Percentiles rank a stretch among this genome's conserved stretches.
These are phyloP conservation scores for Meta bourneti DNA, from an alignment of 2,888 invertebrate species.

Conservation along the genomic window DNA sequence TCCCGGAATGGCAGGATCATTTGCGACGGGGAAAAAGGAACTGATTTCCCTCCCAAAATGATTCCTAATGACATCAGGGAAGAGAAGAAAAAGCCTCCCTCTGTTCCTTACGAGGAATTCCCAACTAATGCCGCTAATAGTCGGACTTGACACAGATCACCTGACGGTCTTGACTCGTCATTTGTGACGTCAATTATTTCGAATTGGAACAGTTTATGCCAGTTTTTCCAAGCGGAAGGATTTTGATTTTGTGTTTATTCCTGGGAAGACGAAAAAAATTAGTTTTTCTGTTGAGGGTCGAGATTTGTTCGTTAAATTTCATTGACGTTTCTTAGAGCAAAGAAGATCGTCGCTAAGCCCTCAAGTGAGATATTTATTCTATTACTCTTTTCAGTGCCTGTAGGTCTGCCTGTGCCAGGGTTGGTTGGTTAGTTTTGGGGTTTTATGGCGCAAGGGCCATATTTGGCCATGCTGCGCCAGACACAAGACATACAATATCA, in stretches of 20 bases:
- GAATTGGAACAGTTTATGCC: neutral
- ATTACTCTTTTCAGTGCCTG: too few relatives aligned
- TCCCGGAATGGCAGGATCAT: conserved; percentile 9
- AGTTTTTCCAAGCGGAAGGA: neutral
- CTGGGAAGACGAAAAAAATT: neutral
- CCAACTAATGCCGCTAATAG: neutral
- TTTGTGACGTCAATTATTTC: neutral
- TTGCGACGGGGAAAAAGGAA: neutral
- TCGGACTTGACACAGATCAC: neutral
- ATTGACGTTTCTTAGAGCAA: neutral
- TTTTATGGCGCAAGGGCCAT: too few relatives aligned
- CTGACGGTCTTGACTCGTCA: neutral
- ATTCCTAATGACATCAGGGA: conserved; percentile 32
- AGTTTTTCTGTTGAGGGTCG: neutral
- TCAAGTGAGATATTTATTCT: too few relatives aligned
- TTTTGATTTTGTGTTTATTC: neutral
- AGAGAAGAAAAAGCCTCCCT: neutral
- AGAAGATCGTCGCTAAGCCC: too few relatives aligned
- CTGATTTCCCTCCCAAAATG: conserved; percentile 23
- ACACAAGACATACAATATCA: too few relatives aligned
- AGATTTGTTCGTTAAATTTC: neutral
- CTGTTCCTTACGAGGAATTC: neutral
- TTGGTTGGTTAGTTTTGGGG: too few relatives aligned
- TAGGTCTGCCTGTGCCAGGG: too few relatives aligned
- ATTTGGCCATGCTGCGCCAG: too few relatives aligned